Conservation (phyloP, 2,797 vertebrate genomes). For the Eidolon dupreanum region DNA sequence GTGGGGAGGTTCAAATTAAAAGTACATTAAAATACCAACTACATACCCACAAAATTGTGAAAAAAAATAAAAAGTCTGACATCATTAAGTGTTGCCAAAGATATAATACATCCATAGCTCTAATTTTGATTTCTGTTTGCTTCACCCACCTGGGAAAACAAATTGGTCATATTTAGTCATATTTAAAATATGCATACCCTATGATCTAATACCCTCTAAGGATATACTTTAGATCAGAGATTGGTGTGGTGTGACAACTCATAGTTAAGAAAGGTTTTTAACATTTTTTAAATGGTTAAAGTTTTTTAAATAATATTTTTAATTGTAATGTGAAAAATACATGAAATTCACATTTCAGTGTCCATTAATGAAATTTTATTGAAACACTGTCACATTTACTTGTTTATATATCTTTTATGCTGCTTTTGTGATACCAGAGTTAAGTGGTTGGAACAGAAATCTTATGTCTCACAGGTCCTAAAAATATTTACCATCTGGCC, state of each 20-base stretch:
- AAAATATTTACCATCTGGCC: slow-evolving; percentile 1
- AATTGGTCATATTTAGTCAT: neutral
- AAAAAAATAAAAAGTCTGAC: neutral
- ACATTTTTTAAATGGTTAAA: slow-evolving; percentile 25
- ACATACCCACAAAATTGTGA: neutral
- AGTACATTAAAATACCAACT: neutral
- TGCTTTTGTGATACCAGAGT: neutral
- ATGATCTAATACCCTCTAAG: neutral
- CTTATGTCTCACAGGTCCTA: neutral
- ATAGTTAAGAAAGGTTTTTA: neutral
- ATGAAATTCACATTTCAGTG: neutral
- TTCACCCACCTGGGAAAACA: slow-evolving; percentile 29
- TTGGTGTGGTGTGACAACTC: neutral
- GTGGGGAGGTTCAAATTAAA: neutral
- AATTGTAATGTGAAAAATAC: slow-evolving; percentile 18
- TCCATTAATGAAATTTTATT: neutral
- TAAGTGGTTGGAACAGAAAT: neutral
- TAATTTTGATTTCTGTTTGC: neutral
- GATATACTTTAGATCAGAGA: neutral
- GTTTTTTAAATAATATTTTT: neutral
- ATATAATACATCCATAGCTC: neutral
- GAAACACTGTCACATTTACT: neutral
- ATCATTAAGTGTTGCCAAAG: neutral
- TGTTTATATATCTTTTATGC: neutral
- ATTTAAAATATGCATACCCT: neutral